Conservation (phyloP, 2,113 vertebrate genomes). For the Indicator maculatus region DNA sequence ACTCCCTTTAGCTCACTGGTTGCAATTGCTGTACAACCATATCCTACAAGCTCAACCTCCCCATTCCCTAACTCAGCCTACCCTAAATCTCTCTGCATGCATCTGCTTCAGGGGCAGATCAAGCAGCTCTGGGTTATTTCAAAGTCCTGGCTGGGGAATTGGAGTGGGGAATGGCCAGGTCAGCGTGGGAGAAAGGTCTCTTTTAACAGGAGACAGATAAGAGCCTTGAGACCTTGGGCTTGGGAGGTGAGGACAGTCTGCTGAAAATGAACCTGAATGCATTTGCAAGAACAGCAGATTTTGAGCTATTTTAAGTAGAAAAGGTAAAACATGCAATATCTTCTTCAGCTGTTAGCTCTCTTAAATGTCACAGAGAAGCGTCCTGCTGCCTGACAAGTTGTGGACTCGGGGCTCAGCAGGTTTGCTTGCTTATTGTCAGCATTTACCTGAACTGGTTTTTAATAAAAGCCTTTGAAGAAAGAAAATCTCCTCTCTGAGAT, state of each 20-base stretch:
- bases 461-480: slow-evolving; percentile 67
- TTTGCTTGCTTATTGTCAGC: slow-evolving; percentile 37
- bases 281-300: not conserved
- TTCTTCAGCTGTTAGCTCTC: slow-evolving; percentile 42
- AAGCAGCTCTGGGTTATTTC: not conserved
- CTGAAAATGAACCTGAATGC: not conserved
- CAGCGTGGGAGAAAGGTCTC: not conserved
- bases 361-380: slow-evolving; percentile 48
- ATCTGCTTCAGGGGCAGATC: not conserved
- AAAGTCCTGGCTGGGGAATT: not conserved
- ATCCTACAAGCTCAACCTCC: not conserved
- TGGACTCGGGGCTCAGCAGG: slow-evolving; percentile 8
- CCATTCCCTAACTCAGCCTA: not conserved
- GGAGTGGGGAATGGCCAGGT: not conserved
- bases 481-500: slow-evolving; percentile 40
- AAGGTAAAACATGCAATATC: slow-evolving; percentile 49
- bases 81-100: not conserved
- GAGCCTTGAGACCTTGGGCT: not conserved
- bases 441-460: slow-evolving; percentile 48
- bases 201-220: not conserved
- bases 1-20: not conserved
- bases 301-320: slow-evolving; percentile 16
- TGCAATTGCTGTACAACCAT: not conserved
- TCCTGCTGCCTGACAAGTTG: not conserved
- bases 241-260: not conserved